These are phyloP conservation scores for Megaceryle alcyon DNA, from an alignment of 2,797 vertebrate species.

Conservation along the genomic window DNA sequence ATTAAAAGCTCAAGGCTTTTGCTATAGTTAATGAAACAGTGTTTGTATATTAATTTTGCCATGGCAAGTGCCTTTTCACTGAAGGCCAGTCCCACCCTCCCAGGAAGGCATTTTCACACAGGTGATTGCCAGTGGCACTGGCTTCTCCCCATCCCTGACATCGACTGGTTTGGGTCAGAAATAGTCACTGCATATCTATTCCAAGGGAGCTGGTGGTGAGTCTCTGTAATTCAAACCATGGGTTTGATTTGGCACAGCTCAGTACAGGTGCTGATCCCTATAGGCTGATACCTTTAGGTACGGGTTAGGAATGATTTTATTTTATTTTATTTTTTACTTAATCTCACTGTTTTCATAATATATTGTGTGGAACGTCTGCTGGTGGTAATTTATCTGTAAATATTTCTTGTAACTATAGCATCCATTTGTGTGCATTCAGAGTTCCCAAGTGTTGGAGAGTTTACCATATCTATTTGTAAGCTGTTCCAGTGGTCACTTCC, in stretches of 20 bases:
- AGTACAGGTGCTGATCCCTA: neutral
- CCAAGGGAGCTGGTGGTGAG: neutral
- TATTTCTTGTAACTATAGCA: neutral
- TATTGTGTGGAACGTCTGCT: neutral
- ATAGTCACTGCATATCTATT: fast-evolving
- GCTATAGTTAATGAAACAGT: neutral
- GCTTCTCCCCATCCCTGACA: neutral
- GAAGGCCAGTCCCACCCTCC: neutral
- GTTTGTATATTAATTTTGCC: neutral
- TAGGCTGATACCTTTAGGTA: neutral
- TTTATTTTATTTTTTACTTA: neutral
- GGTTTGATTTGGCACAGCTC: neutral
- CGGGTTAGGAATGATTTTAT: neutral
- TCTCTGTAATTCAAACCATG: neutral
- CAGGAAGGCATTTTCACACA: neutral
- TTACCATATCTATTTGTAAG: neutral
- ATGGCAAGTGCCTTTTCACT: neutral
- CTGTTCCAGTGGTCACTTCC: neutral
- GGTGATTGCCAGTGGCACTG: fast-evolving
- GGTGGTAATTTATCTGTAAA: neutral
- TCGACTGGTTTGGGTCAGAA: neutral
- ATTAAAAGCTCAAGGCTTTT: neutral
- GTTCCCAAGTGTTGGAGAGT: neutral
- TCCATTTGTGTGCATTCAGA: neutral
- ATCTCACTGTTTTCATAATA: neutral